Conservation (phyloP, 2,888 invertebrate genomes). For the Aphodius granarius region DNA sequence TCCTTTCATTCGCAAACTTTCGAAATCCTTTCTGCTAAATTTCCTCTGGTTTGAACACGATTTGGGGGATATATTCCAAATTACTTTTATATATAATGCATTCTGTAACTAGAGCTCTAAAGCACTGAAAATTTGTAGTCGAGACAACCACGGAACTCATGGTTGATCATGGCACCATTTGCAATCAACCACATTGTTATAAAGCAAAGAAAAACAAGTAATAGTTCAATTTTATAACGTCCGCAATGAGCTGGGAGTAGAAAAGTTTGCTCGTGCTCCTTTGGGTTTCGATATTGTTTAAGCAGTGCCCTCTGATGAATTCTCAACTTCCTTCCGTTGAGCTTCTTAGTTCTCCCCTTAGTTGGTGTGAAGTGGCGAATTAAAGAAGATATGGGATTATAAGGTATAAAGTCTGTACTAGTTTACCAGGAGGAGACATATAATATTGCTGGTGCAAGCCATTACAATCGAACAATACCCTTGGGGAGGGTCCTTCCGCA, state of each 20-base stretch:
- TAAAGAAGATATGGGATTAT: conserved; percentile 1
- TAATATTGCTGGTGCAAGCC: conserved; percentile 38
- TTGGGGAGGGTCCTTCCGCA: conserved; percentile 35
- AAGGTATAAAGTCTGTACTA: not conserved
- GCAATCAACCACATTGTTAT: no score
- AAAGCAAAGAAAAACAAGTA: no score
- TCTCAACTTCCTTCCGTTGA: not conserved
- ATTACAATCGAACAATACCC: conserved; percentile 41
- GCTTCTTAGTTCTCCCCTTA: not conserved
- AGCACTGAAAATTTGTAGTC: no score
- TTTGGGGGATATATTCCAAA: not conserved
- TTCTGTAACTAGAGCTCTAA: no score
- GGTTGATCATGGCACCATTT: no score
- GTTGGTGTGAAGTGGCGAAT: not conserved
- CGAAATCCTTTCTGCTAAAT: not conserved
- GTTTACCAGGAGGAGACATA: conserved; percentile 34
- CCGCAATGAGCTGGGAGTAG: no score
- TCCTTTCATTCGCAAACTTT: conserved; percentile 4
- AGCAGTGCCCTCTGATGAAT: not conserved
- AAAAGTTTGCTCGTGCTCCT: not conserved
- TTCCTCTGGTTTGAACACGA: not conserved
- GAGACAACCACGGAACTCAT: no score
- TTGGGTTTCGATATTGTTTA: not conserved
- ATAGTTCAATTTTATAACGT: not conserved
- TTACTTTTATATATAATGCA: not conserved